Evolutionary conservation across 2,797 vertebrate genomes (phyloP).

Genomic region (Lepilemur ruficaudatus): DNA sequence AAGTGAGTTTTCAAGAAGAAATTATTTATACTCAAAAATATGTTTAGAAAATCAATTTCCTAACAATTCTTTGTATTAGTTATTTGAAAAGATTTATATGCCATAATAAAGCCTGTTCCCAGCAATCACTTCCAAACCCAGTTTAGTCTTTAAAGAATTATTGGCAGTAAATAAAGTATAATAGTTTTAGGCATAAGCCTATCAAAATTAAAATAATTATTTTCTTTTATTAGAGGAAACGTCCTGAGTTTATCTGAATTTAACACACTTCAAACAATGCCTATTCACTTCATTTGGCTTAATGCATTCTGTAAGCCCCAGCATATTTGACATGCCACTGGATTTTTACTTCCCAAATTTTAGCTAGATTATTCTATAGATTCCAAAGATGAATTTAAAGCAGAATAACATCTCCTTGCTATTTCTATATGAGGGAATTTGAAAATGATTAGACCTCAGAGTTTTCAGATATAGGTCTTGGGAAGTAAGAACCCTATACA

Average conservation of each 20-base stretch:
- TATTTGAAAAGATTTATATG: background rate
- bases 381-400: background rate
- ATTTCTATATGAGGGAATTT: background rate
- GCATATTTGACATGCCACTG: background rate
- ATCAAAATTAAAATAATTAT: background rate
- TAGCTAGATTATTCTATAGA: background rate
- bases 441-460: background rate
- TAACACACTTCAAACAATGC: background rate
- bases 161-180: background rate
- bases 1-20: background rate
- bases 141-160: background rate
- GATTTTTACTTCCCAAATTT: conserved; percentile 4
- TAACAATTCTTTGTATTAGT: background rate
- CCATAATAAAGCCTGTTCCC: background rate
- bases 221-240: conserved; percentile 23
- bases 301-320: no score
- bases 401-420: background rate
- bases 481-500: background rate
- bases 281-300: no score
- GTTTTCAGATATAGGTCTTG: background rate
- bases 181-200: background rate
- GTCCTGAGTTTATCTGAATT: background rate
- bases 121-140: background rate
- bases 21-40: background rate
- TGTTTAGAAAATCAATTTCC: background rate